These are phyloP conservation scores for Sycobia sp. DNA, from an alignment of 1,140 invertebrate genomes.

Conservation along the genomic window DNA sequence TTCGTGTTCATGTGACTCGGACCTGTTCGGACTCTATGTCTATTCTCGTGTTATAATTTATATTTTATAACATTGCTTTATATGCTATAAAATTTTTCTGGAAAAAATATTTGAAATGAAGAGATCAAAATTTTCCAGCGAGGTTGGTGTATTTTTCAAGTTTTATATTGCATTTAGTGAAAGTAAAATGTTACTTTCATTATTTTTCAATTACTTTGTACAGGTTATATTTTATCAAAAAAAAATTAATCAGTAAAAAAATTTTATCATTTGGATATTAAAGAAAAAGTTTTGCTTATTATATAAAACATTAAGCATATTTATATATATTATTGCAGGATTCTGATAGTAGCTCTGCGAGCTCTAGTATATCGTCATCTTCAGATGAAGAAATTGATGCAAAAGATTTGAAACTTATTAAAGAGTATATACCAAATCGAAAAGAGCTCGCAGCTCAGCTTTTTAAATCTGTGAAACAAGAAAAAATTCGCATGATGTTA, in stretches of 20 bases:
- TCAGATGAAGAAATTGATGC: constrained; percentile 52
- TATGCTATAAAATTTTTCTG: too few relatives aligned
- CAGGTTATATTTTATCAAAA: too few relatives aligned
- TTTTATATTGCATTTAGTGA: too few relatives aligned
- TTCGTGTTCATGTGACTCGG: too few relatives aligned
- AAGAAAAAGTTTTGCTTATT: not conserved
- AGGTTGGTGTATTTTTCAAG: constrained; percentile 13
- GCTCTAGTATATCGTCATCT: constrained; percentile 44
- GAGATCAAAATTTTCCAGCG: constrained; percentile 19
- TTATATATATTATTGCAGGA: constrained; percentile 31
- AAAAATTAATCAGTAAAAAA: too few relatives aligned
- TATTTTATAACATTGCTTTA: too few relatives aligned
- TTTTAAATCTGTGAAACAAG: constrained; percentile 57
- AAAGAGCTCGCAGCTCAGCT: constrained; percentile 53
- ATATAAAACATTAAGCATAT: not conserved
- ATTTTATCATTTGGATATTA: too few relatives aligned
- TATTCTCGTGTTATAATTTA: too few relatives aligned
- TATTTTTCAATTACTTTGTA: too few relatives aligned
- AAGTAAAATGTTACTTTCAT: too few relatives aligned
- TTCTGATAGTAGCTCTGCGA: constrained; percentile 23
- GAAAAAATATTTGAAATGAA: too few relatives aligned
- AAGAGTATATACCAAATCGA: constrained; percentile 54
- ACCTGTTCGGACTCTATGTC: too few relatives aligned
- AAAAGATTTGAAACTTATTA: constrained; percentile 56
- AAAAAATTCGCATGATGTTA: constrained; percentile 60